Percentiles rank a stretch among this genome's conserved stretches.
Conservation (phyloP, 2,113 vertebrate genomes). For the Murina feae region DNA sequence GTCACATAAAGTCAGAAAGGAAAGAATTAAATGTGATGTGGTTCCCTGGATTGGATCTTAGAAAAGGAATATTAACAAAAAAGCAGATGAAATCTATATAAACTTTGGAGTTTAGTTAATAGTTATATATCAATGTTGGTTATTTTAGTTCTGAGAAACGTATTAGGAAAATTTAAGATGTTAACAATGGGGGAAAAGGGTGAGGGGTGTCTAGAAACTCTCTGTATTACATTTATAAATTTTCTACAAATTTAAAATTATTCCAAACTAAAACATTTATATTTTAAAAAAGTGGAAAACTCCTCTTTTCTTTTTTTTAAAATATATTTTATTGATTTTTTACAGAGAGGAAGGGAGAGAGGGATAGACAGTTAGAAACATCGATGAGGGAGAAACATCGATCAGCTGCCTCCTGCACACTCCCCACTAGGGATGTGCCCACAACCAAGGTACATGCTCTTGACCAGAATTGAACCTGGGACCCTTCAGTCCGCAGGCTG, state of each 20-base stretch:
- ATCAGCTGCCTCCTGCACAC: no score
- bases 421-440: no score
- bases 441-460: no score
- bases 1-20: background rate
- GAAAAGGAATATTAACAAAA: background rate
- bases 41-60: background rate
- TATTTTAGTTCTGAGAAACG: background rate
- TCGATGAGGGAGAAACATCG: no score
- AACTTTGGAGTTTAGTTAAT: background rate
- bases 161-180: background rate
- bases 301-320: fast-evolving
- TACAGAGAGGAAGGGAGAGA: no score
- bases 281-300: background rate
- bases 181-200: background rate
- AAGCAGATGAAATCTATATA: background rate
- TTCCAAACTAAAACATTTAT: background rate
- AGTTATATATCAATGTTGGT: background rate
- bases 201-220: background rate
- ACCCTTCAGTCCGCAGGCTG: no score
- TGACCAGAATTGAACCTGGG: no score
- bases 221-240: background rate
- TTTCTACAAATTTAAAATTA: background rate
- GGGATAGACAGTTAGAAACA: no score
- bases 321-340: no score
- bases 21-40: background rate